Evolutionary conservation across 2,888 invertebrate species (phyloP).

Genomic region (Drosophila lacicola): DNA sequence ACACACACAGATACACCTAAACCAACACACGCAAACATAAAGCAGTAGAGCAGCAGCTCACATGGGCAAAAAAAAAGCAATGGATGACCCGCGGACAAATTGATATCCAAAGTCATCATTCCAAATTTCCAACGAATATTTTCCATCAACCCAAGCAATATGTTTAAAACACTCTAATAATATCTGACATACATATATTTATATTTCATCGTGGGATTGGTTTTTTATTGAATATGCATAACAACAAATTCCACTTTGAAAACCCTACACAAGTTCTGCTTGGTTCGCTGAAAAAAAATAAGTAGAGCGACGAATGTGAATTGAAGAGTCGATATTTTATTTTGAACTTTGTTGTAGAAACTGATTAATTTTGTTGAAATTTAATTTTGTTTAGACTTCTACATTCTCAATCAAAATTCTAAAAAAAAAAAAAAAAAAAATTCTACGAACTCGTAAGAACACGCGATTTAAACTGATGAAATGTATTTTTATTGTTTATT

Average conservation of each 20-base stretch:
- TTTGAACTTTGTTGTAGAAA: constrained; percentile 48
- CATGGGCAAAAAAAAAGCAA: constrained; percentile 17
- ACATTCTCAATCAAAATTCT: constrained; percentile 35
- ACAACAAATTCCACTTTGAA: constrained; percentile 22
- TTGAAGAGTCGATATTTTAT: constrained; percentile 36
- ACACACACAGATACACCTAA: constrained; percentile 3
- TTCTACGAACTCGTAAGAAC: constrained; percentile 1
- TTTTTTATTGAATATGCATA: constrained; percentile 8
- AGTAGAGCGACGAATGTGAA: constrained; percentile 42
- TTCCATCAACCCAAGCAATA: constrained; percentile 46
- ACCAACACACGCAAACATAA: neutral
- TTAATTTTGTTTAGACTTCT: constrained; percentile 65
- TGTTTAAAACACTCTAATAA: constrained; percentile 6
- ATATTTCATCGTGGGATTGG: constrained; percentile 25
- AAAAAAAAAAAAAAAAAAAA: constrained; percentile 8
- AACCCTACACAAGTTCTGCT: constrained; percentile 42
- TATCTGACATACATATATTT: constrained; percentile 8
- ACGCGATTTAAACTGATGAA: constrained; percentile 16
- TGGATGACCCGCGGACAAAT: constrained; percentile 22
- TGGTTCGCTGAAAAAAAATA: constrained; percentile 41
- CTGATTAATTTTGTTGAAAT: constrained; percentile 73
- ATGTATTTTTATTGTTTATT: constrained; percentile 31
- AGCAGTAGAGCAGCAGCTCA: constrained; percentile 13
- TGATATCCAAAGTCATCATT: constrained; percentile 60
- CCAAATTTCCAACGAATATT: constrained; percentile 43